phyloP scores from a whole-genome alignment of 2,113 vertebrate species.

The Emydocephalus ijimae region DNA sequence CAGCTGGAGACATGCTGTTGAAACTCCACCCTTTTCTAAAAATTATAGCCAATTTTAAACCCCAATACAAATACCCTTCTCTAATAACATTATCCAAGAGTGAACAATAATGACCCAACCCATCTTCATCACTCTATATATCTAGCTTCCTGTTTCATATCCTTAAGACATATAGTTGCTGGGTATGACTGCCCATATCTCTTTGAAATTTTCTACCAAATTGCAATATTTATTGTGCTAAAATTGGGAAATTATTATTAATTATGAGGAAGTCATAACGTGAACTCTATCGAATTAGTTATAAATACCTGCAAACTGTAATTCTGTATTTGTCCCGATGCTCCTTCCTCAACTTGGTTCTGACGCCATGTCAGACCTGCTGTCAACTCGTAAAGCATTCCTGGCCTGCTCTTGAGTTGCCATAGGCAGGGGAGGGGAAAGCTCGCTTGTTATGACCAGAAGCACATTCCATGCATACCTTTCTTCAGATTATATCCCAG shows the following conservation, averaged over 20 bases:
- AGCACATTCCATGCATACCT: no score
- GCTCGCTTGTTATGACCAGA: no score
- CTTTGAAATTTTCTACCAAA: not conserved
- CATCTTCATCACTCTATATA: not conserved
- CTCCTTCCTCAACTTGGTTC: not conserved
- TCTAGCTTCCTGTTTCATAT: not conserved
- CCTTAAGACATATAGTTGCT: not conserved
- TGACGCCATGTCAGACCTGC: not conserved
- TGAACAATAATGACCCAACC: not conserved
- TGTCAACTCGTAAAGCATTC: no score
- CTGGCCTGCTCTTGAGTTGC: no score
- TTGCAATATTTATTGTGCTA: not conserved
- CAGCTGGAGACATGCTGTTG: not conserved
- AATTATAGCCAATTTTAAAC: not conserved
- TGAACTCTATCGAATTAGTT: not conserved
- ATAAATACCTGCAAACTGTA: not conserved
- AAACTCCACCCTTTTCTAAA: not conserved
- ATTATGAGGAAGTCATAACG: not conserved
- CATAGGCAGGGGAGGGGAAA: no score
- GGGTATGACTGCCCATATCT: not conserved
- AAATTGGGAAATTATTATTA: not conserved
- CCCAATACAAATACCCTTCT: not conserved
- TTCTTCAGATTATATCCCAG: no score
- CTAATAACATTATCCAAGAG: not conserved
- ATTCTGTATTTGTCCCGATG: not conserved